A percentile compares a stretch with the other conserved stretches of the same genome.
phyloP scores from a whole-genome alignment of 2,888 invertebrate species.

The Copidosoma aretas region DNA sequence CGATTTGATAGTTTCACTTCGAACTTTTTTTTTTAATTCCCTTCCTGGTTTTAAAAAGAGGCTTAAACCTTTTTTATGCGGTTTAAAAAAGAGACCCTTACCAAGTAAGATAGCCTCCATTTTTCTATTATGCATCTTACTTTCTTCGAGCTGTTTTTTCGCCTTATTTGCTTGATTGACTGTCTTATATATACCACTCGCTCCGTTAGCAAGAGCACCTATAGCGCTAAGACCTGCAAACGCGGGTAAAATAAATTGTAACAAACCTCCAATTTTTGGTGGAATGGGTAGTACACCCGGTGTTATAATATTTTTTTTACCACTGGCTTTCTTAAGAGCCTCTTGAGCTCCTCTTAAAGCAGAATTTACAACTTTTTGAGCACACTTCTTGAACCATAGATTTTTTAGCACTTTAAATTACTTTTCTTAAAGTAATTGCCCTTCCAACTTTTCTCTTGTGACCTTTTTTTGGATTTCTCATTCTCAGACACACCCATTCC shows the following conservation, averaged over 20 bases:
- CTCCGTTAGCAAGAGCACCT: not conserved
- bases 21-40: too few relatives aligned
- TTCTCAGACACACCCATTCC: not conserved
- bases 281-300: not conserved
- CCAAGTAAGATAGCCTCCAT: not conserved
- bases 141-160: not conserved
- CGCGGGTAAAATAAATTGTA: not conserved
- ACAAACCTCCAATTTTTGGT: not conserved
- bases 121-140: not conserved
- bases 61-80: not conserved
- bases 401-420: not conserved
- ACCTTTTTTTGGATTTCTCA: not conserved
- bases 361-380: not conserved
- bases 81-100: not conserved
- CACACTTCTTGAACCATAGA: not conserved
- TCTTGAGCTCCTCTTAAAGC: not conserved
- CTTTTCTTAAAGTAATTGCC: not conserved
- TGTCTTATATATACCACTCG: not conserved
- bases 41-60: not conserved
- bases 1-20: too few relatives aligned
- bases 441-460: too few relatives aligned
- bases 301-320: constrained; percentile 25
- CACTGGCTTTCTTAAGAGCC: constrained; percentile 28
- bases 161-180: not conserved
- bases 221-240: not conserved